A percentile compares a stretch with the other conserved stretches of the same genome.
Evolutionary conservation across 2,113 vertebrate species (phyloP).

Genomic region (Nothocercus julius): DNA sequence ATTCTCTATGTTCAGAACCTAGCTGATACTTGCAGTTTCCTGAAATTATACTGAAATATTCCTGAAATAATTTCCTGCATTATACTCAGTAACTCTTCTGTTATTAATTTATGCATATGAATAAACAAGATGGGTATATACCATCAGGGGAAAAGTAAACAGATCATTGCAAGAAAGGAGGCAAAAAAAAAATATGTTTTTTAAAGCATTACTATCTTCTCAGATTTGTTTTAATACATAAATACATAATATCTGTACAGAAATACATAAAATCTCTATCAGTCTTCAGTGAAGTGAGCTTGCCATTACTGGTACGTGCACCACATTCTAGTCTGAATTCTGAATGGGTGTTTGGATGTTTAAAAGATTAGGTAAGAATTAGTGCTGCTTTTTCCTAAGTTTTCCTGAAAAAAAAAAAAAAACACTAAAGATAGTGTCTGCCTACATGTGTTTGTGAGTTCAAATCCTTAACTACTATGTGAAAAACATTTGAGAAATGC

Average conservation of each 20-base stretch:
- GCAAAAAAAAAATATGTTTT: not conserved
- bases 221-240: not conserved
- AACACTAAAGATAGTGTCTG: not conserved
- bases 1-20: not conserved
- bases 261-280: not conserved
- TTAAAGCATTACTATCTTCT: not conserved
- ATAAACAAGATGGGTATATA: not conserved
- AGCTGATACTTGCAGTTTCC: not conserved
- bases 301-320: not conserved
- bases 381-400: too few species aligned
- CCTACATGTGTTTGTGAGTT: not conserved
- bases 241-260: not conserved
- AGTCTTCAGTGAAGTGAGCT: not conserved
- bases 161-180: not conserved
- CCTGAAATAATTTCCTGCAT: not conserved
- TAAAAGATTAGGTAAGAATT: too few species aligned
- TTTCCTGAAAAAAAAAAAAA: too few species aligned
- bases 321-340: not conserved
- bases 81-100: not conserved
- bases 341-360: too few species aligned
- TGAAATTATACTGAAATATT: not conserved
- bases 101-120: not conserved
- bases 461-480: not conserved
- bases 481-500: not conserved
- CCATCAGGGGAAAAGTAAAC: not conserved